Base-by-base conservation (phyloP, 2,888 invertebrate genomes). In the Smittia aterrima region DNA sequence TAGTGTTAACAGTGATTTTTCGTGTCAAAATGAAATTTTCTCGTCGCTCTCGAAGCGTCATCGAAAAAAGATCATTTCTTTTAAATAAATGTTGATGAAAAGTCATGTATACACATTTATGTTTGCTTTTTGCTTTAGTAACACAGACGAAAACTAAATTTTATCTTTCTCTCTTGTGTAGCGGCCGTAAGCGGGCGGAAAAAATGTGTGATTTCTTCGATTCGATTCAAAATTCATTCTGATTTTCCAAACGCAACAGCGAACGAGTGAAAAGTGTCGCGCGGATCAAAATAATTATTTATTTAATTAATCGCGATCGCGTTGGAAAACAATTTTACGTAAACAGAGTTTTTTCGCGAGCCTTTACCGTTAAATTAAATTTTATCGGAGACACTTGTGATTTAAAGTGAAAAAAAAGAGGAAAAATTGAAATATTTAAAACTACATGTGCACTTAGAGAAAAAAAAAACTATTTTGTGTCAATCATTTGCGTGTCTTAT, bases 171-270 rank as follows among this genome's bases (percentile, higher is more conserved):
- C 66, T 66, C 32, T 32, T 27, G 47, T 18, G 40, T 18, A 24
- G 47, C 62, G 9, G 13, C 22, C 3, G 62, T n/a, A 20, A 62
- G 62, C 24, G 27, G 54, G 47, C 47, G 47, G 47, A 47, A 71
- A 54, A 68, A 71, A 71, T 68, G 40, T 68, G 47, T 68, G 47
- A 68, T 68, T 68, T 47, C 68, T 68, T 25, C 27, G 25, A 64
- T 66, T 66, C 38, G 22, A 40, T 38, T 40, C 66, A 40, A 40
- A 22, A 47, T 58, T 71, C 54, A 71, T 71, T 71, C 71, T 32
- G 71, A 54, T 71, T 71, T 71, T 71, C 54, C 71, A 71, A 71
- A 71, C 58, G 27, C 9, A 71, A 27, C 32, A 32, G 25, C 47
- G 47, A 22, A 24, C 58, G 18, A 20, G 58, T 18, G 58, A 13